Evolutionary conservation across 2,888 invertebrate genomes (phyloP).

Genomic region (Eueremaeus valkanovi): DNA sequence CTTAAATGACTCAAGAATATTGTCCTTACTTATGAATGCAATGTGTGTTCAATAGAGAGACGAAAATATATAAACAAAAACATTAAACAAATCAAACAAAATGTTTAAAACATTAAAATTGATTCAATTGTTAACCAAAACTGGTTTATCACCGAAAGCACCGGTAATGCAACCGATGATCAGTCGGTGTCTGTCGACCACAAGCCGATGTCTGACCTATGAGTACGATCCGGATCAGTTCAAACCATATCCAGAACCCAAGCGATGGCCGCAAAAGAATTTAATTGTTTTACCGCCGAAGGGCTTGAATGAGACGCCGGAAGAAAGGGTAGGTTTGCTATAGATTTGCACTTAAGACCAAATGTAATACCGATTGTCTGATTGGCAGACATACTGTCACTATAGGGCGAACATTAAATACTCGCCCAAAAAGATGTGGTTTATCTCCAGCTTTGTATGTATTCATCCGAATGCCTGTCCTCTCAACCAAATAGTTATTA

Average conservation of each 20-base stretch:
- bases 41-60: too few species aligned
- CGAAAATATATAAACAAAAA: too few species aligned
- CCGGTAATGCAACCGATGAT: neutral
- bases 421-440: slow-evolving; percentile 89
- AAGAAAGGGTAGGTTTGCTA: too few species aligned
- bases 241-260: slow-evolving; percentile 52
- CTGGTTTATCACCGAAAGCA: neutral
- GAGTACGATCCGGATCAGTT: slow-evolving; percentile 4
- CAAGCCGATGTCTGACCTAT: slow-evolving; percentile 11
- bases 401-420: slow-evolving; percentile 78
- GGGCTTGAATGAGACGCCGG: slow-evolving; percentile 59
- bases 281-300: slow-evolving; percentile 70
- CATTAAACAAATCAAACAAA: neutral
- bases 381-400: slow-evolving; percentile 60
- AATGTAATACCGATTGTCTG: neutral
- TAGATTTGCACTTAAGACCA: neutral
- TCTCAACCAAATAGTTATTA: neutral
- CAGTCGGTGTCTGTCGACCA: neutral
- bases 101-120: neutral
- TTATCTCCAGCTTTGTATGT: slow-evolving; percentile 61
- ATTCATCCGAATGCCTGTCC: neutral
- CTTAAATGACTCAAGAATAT: too few species aligned
- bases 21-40: too few species aligned
- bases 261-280: slow-evolving; percentile 65
- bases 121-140: too few species aligned